Percentiles rank a stretch among this genome's conserved stretches.
These are phyloP conservation scores for Emberiza fucata DNA, from an alignment of 2,113 vertebrate genomes.

Conservation along the genomic window DNA sequence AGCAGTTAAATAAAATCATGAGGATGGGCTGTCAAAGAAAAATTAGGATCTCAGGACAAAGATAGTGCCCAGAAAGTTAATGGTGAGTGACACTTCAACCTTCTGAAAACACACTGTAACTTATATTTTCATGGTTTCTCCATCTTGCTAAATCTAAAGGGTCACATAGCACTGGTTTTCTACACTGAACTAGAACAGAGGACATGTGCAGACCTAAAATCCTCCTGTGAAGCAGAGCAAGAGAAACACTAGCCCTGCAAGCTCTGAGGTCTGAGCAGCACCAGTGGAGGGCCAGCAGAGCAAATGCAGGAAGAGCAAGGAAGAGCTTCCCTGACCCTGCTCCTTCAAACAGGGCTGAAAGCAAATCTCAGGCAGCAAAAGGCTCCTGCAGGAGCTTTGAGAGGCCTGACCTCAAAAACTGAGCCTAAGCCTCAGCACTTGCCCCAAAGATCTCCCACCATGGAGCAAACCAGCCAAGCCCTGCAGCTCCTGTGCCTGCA, in stretches of 20 bases:
- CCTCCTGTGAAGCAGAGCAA: neutral
- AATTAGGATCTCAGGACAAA: neutral
- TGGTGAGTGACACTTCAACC: accelerated
- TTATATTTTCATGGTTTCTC: neutral
- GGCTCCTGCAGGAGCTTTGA: neutral
- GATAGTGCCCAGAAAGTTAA: neutral
- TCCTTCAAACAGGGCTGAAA: neutral
- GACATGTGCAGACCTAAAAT: neutral
- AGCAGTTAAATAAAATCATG: neutral
- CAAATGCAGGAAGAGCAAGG: neutral
- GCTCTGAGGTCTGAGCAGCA: neutral
- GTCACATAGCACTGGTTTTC: neutral
- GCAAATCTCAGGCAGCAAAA: neutral
- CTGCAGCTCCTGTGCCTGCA: neutral
- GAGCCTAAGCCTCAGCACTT: neutral
- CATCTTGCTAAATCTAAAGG: neutral
- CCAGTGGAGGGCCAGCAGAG: neutral
- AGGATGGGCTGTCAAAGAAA: neutral
- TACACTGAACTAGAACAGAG: neutral
- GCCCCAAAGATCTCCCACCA: neutral
- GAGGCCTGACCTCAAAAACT: neutral
- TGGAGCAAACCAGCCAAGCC: neutral
- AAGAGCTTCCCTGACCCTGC: neutral
- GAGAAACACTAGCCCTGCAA: neutral
- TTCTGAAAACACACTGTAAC: neutral